These are phyloP conservation scores for Salvator merianae DNA, from an alignment of 2,113 vertebrate species.

Conservation along the genomic window DNA sequence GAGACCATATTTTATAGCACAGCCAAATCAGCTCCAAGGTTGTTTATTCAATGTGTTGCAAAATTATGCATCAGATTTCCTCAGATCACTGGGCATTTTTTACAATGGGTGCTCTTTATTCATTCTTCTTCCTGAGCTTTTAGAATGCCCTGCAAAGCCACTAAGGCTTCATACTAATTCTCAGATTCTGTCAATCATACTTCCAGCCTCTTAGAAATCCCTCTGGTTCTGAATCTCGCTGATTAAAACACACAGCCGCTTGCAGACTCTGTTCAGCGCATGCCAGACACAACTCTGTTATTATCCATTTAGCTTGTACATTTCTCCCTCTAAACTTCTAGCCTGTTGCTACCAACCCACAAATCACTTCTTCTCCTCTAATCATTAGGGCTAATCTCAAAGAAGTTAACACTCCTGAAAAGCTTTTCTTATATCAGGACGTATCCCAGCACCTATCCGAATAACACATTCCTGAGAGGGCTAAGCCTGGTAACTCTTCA, in stretches of 20 bases:
- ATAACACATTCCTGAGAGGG: not conserved
- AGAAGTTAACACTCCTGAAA: not conserved
- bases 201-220: not conserved
- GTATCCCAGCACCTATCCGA: not conserved
- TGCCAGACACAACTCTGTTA: not conserved
- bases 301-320: not conserved
- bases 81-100: not conserved
- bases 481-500: slow-evolving; percentile 3
- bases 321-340: not conserved
- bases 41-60: not conserved
- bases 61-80: not conserved
- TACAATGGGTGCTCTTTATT: not conserved
- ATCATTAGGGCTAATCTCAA: not conserved
- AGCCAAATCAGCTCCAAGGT: not conserved
- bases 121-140: slow-evolving; percentile 6
- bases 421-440: not conserved
- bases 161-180: not conserved
- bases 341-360: not conserved
- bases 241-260: not conserved
- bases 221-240: not conserved
- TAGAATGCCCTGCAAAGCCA: not conserved
- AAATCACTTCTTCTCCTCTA: slow-evolving; percentile 1
- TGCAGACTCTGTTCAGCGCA: not conserved
- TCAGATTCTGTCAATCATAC: not conserved
- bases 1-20: not conserved